These are phyloP conservation scores for Leptinotarsa tumamoca DNA, from an alignment of 2,888 invertebrate genomes.

Conservation along the genomic window DNA sequence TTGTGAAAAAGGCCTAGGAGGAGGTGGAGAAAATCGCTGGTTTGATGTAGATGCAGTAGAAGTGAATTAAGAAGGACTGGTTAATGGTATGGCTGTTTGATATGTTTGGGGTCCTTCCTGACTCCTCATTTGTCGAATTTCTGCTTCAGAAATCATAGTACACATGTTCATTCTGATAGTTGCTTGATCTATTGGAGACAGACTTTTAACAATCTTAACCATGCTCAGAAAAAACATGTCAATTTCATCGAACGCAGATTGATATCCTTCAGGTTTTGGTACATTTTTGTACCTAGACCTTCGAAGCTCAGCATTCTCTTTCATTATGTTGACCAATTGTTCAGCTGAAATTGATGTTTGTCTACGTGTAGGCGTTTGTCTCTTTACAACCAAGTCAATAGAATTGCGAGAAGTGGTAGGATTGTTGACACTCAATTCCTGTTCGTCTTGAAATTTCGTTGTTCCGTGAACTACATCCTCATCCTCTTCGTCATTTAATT, in stretches of 20 bases:
- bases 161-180: conserved; percentile 2
- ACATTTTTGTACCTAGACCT: conserved; percentile 6
- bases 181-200: conserved; percentile 1
- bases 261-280: conserved; percentile 12
- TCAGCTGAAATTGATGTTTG: conserved; percentile 4
- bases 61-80: neutral
- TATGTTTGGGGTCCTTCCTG: conserved; percentile 1
- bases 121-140: conserved; percentile 4
- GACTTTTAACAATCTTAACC: conserved; percentile 1
- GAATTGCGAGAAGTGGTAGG: neutral
- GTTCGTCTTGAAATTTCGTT: neutral
- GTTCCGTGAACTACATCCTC: conserved; percentile 2
- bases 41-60: too few relatives aligned
- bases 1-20: too few relatives aligned
- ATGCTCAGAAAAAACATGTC: conserved; percentile 8
- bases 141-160: neutral
- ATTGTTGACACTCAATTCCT: conserved; percentile 9
- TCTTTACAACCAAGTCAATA: conserved; percentile 6
- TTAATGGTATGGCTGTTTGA: conserved; percentile 6
- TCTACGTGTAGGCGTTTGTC: conserved; percentile 7
- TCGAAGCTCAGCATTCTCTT: conserved; percentile 12
- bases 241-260: conserved; percentile 7
- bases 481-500: neutral
- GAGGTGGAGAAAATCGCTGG: too few relatives aligned
- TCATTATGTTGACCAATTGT: conserved; percentile 14